These are phyloP conservation scores for Oreochromis tanganicae DNA, from an alignment of 2,113 vertebrate species.

Conservation along the genomic window DNA sequence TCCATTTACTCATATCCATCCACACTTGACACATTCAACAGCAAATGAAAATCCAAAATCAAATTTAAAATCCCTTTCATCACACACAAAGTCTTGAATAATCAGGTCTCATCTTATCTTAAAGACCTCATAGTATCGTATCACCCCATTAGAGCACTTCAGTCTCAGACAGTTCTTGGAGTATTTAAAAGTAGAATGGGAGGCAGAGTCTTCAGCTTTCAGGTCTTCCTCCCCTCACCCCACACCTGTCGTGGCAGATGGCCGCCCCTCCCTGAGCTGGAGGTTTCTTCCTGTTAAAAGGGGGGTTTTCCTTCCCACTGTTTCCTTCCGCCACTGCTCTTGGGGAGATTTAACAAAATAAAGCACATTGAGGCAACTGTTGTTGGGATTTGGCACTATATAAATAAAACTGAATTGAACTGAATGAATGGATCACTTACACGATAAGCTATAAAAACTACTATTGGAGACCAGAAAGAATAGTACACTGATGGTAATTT, in stretches of 20 bases:
- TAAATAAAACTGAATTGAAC: background rate
- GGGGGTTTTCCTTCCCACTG: background rate
- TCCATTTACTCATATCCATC: slow-evolving; percentile 12
- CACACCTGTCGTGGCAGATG: background rate
- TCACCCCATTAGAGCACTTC: background rate
- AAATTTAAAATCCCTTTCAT: background rate
- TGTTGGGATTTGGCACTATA: background rate
- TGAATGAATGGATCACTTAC: background rate
- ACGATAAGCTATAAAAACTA: background rate
- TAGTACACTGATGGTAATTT: background rate
- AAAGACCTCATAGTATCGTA: background rate
- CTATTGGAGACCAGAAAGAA: background rate
- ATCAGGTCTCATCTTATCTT: background rate
- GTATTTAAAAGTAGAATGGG: background rate
- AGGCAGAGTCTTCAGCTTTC: background rate
- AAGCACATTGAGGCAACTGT: background rate
- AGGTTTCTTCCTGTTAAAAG: background rate
- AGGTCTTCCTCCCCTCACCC: background rate
- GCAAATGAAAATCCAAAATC: background rate
- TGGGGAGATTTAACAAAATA: background rate
- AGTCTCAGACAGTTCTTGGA: background rate
- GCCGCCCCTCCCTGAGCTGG: background rate
- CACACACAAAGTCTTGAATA: background rate
- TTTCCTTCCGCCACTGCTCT: background rate
- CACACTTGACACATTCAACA: background rate